Conservation (phyloP, 2,888 invertebrate species). For the Drosophila nr. medialis region DNA sequence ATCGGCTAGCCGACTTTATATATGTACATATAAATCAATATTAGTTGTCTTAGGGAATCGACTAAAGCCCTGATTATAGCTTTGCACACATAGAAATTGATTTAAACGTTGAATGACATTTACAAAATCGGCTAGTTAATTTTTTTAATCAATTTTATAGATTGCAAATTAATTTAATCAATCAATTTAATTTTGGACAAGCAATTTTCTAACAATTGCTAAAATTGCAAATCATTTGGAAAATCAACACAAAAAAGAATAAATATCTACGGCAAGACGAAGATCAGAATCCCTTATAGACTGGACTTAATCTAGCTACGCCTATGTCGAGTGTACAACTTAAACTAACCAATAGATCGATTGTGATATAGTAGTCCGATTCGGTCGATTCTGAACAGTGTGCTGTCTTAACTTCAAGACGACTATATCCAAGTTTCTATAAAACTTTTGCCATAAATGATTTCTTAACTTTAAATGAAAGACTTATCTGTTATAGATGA, state of each 20-base stretch:
- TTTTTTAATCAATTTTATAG: background rate
- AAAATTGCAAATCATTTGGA: fast-evolving
- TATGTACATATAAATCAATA: background rate
- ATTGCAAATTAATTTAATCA: background rate
- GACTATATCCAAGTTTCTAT: background rate
- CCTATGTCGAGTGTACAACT: background rate
- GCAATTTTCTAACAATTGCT: no score
- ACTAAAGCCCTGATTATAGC: background rate
- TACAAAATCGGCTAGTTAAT: background rate
- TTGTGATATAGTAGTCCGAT: background rate
- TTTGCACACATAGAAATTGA: background rate
- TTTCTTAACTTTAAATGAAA: background rate
- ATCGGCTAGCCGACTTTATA: background rate
- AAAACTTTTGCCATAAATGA: background rate
- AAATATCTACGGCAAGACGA: background rate
- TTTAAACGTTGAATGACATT: conserved; percentile 1
- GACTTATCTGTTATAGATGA: background rate
- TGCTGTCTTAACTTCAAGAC: background rate
- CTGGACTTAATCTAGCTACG: background rate
- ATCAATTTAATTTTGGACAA: background rate
- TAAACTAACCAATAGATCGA: background rate
- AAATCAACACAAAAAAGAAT: background rate
- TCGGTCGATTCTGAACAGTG: background rate
- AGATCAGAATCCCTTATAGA: background rate
- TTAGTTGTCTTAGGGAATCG: conserved; percentile 1